Evolutionary conservation across 2,888 invertebrate genomes (phyloP), one percentile per base, ranked within the genome.

Genomic region (Tetheella fluctuosa): DNA sequence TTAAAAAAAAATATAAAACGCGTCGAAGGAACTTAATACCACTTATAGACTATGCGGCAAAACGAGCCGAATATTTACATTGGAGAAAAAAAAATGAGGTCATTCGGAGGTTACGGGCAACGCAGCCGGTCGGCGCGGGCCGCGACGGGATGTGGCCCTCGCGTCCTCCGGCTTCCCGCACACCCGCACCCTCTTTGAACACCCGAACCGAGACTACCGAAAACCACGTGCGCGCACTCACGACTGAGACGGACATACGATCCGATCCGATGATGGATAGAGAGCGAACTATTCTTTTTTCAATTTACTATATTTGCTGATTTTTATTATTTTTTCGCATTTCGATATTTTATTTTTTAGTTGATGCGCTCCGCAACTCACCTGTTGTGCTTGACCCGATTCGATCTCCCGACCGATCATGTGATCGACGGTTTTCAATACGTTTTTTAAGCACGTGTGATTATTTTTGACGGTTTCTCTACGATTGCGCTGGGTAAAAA

Each of bases 271-370:
- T 52, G 76, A 48, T 28, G 61, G 83, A 90, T 60, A 79, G 75
- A 69, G 89, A 90, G 80, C 60, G 48, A 56, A 65, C 79, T 84
- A 86, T 77, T 77, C 91, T 90, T 92, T 93, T 93, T 93, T 93
- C 86, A 91, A 91, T 91, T 92, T 91, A 92, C 91, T 92, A 92
- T 91, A 91, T 91, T 90, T 85, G 83, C 83, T 81, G 86, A 90
- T 92, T 92, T 92, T 92, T 92, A 91, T 93, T 92, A 93, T 92
- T 93, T 91, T 92, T 91, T 90, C 91, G 86, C 91, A 91, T 91
- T 92, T 91, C 90, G 90, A 93, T 92, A 92, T 92, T 93, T 93
- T 93, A 92, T 93, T 93, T 93, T 93, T 92, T 92, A 93, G 93
- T 92, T 93, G 92, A 92, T 92, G 91, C 90, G 88, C 88, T 83